Conservation (phyloP, 1,140 invertebrate genomes). For the Drusus annulatus region DNA sequence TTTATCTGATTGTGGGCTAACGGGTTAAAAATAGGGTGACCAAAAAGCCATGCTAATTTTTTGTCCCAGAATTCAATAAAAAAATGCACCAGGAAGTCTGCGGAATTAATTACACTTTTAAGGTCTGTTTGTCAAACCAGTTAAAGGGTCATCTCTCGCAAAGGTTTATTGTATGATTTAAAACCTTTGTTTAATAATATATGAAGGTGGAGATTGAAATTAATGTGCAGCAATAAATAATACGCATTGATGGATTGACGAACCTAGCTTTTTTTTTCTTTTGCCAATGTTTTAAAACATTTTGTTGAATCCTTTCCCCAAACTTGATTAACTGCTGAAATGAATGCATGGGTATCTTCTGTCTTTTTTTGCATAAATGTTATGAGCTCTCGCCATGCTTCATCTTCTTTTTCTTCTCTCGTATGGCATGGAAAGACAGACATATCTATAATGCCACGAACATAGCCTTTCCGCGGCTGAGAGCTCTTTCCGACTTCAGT, state of each 20-base stretch:
- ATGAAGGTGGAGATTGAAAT: background rate
- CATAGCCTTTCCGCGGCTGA: no score
- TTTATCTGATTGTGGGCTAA: background rate
- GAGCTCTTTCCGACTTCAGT: no score
- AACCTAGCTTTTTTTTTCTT: background rate
- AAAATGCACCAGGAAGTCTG: constrained; percentile 12
- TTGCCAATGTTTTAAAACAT: background rate
- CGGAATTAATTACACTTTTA: constrained; percentile 14
- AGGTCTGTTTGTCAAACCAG: constrained; percentile 31
- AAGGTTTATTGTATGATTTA: constrained; percentile 27
- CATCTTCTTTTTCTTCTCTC: no score
- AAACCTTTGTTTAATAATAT: background rate
- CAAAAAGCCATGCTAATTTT: background rate
- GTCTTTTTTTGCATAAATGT: no score
- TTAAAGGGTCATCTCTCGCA: constrained; percentile 8
- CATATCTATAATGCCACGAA: no score
- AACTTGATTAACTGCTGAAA: background rate
- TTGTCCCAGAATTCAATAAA: background rate
- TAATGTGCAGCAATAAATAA: constrained; percentile 9
- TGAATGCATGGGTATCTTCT: no score
- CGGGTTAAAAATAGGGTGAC: background rate
- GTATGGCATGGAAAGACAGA: no score
- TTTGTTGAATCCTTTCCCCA: background rate
- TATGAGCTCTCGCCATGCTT: no score
- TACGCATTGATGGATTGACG: constrained; percentile 24